Evolutionary conservation across 2,888 invertebrate genomes (phyloP).

Genomic region (Amiota minor): DNA sequence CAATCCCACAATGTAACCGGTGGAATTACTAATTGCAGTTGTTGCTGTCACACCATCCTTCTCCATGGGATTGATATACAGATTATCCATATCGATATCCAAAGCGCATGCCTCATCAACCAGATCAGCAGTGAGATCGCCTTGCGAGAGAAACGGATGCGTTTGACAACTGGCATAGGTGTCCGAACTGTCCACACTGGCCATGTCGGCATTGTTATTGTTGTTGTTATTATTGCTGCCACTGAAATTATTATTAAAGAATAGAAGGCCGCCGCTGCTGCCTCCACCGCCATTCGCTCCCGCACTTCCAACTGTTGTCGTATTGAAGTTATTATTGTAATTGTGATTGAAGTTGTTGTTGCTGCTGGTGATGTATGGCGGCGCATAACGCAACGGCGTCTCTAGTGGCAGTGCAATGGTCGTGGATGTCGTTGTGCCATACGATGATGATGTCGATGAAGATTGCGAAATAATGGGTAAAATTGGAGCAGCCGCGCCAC

Average conservation of each 20-base stretch:
- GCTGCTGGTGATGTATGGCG: conserved; percentile 62
- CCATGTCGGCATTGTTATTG: conserved; percentile 75
- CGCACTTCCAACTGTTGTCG: conserved; percentile 53
- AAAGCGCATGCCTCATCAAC: conserved; percentile 71
- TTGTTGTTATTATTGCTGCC: conserved; percentile 70
- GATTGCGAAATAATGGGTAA: conserved; percentile 67
- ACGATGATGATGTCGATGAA: conserved; percentile 70
- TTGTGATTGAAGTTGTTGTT: conserved; percentile 71
- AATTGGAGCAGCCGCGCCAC: conserved; percentile 21
- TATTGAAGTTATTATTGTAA: conserved; percentile 71
- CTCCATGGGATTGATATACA: conserved; percentile 91
- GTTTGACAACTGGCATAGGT: conserved; percentile 98
- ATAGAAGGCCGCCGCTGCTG: conserved; percentile 50
- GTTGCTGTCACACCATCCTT: conserved; percentile 71
- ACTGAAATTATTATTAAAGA: conserved; percentile 55
- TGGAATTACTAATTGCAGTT: conserved; percentile 55
- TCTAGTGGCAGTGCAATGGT: conserved; percentile 72
- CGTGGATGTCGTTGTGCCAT: conserved; percentile 72
- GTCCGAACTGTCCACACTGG: conserved; percentile 86
- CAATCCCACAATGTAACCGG: conserved; percentile 66
- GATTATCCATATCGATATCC: conserved; percentile 82
- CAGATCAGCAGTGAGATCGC: conserved; percentile 79
- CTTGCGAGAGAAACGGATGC: conserved; percentile 93
- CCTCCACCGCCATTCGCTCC: conserved; percentile 45
- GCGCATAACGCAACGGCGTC: conserved; percentile 64